Evolutionary conservation across 2,888 invertebrate species (phyloP).

Genomic region (Noctua fimbriata): DNA sequence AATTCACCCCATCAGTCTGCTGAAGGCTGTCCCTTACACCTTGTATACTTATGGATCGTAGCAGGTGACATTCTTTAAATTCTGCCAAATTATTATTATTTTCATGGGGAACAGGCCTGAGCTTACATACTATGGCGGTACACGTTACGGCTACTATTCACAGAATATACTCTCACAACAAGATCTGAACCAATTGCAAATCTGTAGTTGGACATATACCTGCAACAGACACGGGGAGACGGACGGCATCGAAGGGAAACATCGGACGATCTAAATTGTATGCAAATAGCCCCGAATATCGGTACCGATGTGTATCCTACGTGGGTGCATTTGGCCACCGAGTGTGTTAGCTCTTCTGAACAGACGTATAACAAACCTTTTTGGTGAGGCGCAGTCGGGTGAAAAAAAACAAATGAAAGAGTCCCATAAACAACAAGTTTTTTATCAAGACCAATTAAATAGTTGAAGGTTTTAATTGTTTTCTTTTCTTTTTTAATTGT

Average conservation of each 20-base stretch:
- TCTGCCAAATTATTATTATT: no score
- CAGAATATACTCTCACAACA: conserved; percentile 4
- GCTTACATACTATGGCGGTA: not conserved
- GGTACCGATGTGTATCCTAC: not conserved
- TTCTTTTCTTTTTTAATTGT: not conserved
- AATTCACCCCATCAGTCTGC: no score
- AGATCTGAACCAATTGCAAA: conserved; percentile 22
- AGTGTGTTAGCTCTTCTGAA: not conserved
- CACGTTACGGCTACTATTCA: not conserved
- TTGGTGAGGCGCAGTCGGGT: not conserved
- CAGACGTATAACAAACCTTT: not conserved
- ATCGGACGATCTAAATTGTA: conserved; percentile 51
- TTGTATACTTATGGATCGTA: no score
- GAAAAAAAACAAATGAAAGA: not conserved
- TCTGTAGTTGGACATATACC: not conserved
- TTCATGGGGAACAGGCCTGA: not conserved
- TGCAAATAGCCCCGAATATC: conserved; percentile 46
- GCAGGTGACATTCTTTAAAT: no score
- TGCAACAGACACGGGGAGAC: conserved; percentile 34
- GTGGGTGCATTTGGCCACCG: not conserved
- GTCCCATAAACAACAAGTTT: not conserved
- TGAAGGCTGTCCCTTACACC: no score
- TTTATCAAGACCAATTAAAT: not conserved
- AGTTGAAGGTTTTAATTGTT: not conserved
- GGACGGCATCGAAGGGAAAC: conserved; percentile 2